Evolutionary conservation across 2,113 vertebrate species (phyloP), one percentile per base, ranked within the genome.

Genomic region (Patagioenas fasciata): DNA sequence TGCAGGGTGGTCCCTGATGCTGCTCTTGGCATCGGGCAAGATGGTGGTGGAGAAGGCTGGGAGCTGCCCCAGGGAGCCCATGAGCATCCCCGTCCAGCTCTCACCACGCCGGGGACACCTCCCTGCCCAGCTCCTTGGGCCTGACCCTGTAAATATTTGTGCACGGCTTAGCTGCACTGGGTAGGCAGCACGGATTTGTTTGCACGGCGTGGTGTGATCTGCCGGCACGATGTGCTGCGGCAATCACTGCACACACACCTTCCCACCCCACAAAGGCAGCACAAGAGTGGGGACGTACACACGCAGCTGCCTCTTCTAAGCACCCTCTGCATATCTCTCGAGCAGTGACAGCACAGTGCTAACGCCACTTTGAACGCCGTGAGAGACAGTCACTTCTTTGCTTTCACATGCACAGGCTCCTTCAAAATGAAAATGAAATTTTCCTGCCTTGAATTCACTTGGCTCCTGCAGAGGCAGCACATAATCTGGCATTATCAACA

Each of bases 281-380:
- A 26, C 3, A 0, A 6, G 23, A 0, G 0, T 2, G 8, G 13
- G 47, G 10, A 56, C 3, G 0, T 9, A 34, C 4, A 1, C 13
- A 6, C 3, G 1, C 60, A 20, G 21, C 24, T 40, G 47, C 56
- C 32, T 21, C 54, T 42, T 50, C 54, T 38, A 1, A n/a, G 54
- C 2, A 2, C 56, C 54, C 28, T 14, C 44, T 47, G 44, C 44
- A 47, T 16, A 67, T 51, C 75, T 44, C 74, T 90, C 69, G 2
- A 38, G 47, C 66, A 28, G n/a, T 28, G 71, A 69, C 79, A 65
- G 50, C 10, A 1, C 3, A 3, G 44, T 13, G 2, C 60, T 29
- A 19, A 10, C 0, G 4, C 13, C 2, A 0, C 10, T 13, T 34
- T 24, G 9, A 51, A 78, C 15, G 61, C 53, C 0, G 1, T 28